Percentiles rank a stretch among this genome's conserved stretches.
Evolutionary conservation across 2,888 invertebrate species (phyloP).

Genomic region (Enoplolaimus lenunculus): DNA sequence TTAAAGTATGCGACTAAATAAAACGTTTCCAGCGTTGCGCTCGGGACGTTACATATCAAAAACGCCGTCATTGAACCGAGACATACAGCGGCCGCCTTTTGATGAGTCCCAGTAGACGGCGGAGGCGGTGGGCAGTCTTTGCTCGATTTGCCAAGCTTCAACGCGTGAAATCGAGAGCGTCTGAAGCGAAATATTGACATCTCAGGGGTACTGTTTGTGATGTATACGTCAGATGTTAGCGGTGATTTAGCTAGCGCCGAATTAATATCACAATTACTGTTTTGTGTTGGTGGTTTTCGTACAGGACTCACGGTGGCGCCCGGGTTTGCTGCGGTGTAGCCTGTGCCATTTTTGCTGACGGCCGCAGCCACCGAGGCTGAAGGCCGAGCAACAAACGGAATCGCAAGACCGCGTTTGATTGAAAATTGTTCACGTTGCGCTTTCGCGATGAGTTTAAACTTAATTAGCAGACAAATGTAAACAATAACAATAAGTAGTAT

Average conservation of each 20-base stretch:
- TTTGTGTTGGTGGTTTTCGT: background rate
- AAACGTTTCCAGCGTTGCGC: constrained; percentile 17
- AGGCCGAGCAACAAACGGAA: background rate
- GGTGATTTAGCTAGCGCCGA: too few relatives aligned
- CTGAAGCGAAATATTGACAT: background rate
- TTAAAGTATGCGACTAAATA: constrained; percentile 17
- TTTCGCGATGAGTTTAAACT: background rate
- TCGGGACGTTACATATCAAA: constrained; percentile 18
- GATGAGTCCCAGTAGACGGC: background rate
- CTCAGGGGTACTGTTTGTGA: background rate
- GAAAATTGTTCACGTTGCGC: constrained; percentile 9
- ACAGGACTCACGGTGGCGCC: background rate
- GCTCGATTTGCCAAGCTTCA: background rate
- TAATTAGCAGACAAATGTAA: constrained; percentile 15
- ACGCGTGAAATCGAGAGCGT: background rate
- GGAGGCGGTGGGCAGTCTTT: too few relatives aligned
- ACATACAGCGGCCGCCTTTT: constrained; percentile 19
- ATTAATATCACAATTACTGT: background rate
- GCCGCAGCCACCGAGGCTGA: background rate
- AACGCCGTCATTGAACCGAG: constrained; percentile 22
- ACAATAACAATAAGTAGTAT: constrained; percentile 10
- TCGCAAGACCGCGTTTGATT: background rate
- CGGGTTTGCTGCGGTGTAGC: background rate
- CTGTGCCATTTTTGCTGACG: background rate
- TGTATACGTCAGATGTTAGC: too few relatives aligned